Evolutionary conservation across 92 coral and sea anemone genomes (phyloP).

Genomic region (Phenganax marumi): DNA sequence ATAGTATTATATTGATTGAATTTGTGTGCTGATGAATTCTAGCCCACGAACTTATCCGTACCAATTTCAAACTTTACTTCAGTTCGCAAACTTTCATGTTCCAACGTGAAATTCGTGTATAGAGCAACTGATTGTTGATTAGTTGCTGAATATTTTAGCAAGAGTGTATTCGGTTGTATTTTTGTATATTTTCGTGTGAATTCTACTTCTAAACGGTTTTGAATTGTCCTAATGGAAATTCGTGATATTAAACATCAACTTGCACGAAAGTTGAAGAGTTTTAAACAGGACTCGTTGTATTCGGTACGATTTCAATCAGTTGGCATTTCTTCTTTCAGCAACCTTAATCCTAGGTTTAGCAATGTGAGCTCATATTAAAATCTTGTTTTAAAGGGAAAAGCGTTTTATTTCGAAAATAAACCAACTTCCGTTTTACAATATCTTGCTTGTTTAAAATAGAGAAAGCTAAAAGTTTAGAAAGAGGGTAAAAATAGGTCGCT

Average conservation of each 20-base stretch:
- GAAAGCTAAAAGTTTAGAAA: background rate
- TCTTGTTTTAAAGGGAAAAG: background rate
- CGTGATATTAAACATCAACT: background rate
- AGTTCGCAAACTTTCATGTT: too few species aligned
- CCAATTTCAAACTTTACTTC: background rate
- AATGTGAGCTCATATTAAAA: background rate
- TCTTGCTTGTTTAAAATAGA: background rate
- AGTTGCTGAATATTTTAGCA: too few species aligned
- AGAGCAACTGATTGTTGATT: too few species aligned
- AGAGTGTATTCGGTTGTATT: too few species aligned
- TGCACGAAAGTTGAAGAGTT: background rate
- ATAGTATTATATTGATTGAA: background rate
- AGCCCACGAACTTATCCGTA: background rate
- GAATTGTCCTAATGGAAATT: background rate
- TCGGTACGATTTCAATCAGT: background rate
- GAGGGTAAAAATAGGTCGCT: background rate
- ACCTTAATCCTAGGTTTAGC: background rate
- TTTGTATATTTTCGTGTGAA: too few species aligned
- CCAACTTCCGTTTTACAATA: background rate
- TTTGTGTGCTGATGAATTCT: background rate
- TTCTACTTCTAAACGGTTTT: too few species aligned
- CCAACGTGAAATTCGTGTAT: too few species aligned
- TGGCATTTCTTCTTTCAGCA: background rate
- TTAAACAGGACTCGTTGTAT: background rate
- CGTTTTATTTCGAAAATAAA: background rate